Evolutionary conservation across 2,888 invertebrate species (phyloP).

Genomic region (Volucella inflata): DNA sequence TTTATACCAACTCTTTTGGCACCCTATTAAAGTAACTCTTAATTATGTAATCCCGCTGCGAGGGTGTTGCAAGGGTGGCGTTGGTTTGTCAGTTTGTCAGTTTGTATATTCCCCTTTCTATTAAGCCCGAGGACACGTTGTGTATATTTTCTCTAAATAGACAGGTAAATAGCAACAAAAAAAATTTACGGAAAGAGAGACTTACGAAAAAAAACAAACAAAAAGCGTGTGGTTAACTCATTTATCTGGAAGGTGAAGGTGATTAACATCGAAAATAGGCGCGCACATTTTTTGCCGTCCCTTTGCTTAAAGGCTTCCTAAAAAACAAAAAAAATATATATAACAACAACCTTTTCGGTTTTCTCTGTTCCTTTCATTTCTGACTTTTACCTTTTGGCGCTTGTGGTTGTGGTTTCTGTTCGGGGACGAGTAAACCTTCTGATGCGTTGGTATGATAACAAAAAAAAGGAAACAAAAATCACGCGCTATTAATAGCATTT

Average conservation of each 20-base stretch:
- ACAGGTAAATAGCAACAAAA: not conserved
- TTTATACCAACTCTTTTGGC: constrained; percentile 66
- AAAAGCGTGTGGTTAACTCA: constrained; percentile 64
- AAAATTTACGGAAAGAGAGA: constrained; percentile 1
- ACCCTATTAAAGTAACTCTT: constrained; percentile 69
- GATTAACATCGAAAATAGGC: constrained; percentile 54
- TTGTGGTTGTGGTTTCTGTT: constrained; percentile 16
- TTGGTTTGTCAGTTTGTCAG: not conserved
- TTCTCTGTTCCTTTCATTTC: not conserved
- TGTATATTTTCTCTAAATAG: constrained; percentile 45
- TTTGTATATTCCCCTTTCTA: constrained; percentile 26
- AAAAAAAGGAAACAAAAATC: constrained; percentile 16
- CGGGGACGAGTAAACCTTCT: constrained; percentile 49
- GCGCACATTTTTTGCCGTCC: constrained; percentile 16
- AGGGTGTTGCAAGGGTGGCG: constrained; percentile 11
- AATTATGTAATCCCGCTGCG: constrained; percentile 63
- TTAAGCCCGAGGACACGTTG: constrained; percentile 5
- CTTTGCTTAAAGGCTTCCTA: constrained; percentile 1
- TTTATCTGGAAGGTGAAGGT: constrained; percentile 51
- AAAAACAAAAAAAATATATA: too few relatives aligned
- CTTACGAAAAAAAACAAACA: constrained; percentile 12
- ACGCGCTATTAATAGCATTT: constrained; percentile 46
- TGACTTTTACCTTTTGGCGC: constrained; percentile 11
- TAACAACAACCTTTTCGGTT: not conserved
- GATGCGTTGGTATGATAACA: constrained; percentile 46